Base-by-base conservation (phyloP, 2,888 invertebrate genomes). In the Aspidiotus rigidus region DNA sequence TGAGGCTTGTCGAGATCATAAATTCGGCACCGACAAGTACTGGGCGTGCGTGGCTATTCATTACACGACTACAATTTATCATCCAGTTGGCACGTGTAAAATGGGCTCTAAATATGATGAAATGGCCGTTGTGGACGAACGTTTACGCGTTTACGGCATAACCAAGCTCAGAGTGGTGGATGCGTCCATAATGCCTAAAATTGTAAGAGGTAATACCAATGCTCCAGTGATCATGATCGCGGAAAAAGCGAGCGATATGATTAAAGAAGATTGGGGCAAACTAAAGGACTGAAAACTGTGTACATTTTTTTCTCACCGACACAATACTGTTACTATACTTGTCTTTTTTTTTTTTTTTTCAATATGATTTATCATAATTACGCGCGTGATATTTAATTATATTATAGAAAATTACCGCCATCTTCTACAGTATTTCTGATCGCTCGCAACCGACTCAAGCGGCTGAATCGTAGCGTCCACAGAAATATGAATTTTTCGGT, bases 61-160 rank as follows among this genome's bases (percentile, higher is more conserved):
- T 56, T 87, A 87, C 74, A 88, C 89, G 0, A 79, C 83, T 0
- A 88, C 88, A 0, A 85, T 88, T 70, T 87, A 79, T 74, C 87
- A 88, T 78, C 86, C 74, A 9, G 73, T 73, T 64, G 66, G 73
- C 7, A 78, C 78, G 0, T 76, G 77, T 42, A 76, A 75, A 70
- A 77, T 78, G 77, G 79, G 79, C 0, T 74, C 76, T 7, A 73
- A 74, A 28, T 74, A 75, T 64, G 78, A 79, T 70, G 72, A 74
- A 1, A 74, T 74, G 28, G 75, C 78, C 0, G 80, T 80, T 9
- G 79, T 81, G 2, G 78, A 79, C 71, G 76, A 76, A 49, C 72
- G 75, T 57, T 73, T 79, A 7, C 73, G 73, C 82, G 85, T 86
- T 28, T 82, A 85, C 76, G 86, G 86, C 0, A 77, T 87, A 1